These are phyloP conservation scores for Drosophila peninsularis DNA, from an alignment of 2,888 invertebrate species.

Conservation along the genomic window DNA sequence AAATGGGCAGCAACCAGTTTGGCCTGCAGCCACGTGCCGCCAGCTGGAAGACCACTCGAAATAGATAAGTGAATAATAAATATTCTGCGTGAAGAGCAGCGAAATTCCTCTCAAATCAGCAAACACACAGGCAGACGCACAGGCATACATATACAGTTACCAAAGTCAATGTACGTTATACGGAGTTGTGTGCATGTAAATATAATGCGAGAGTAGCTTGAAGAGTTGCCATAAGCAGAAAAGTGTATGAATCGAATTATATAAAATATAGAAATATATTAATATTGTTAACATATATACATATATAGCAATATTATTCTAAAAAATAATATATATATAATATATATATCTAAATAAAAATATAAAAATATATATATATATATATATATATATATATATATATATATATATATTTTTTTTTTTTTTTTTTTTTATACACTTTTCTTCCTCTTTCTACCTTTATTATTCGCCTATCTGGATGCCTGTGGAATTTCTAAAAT, in stretches of 20 bases:
- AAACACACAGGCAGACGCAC: not conserved
- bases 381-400: too few relatives aligned
- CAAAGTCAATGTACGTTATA: constrained; percentile 21
- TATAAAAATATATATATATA: too few relatives aligned
- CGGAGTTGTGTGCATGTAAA: not conserved
- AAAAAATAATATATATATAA: too few relatives aligned
- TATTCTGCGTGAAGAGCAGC: constrained; percentile 15
- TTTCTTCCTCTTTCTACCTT: too few relatives aligned
- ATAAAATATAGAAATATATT: too few relatives aligned
- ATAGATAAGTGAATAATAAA: constrained; percentile 2
- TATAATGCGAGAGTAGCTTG: not conserved
- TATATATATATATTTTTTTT: not conserved
- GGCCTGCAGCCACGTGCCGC: constrained; percentile 6
- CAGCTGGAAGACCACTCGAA: not conserved
- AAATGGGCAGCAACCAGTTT: constrained; percentile 14
- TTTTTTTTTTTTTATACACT: too few relatives aligned
- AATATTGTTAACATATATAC: not conserved
- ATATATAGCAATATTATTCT: not conserved
- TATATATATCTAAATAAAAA: too few relatives aligned
- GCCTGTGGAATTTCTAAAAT: constrained; percentile 26
- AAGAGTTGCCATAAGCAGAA: not conserved
- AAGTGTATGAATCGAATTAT: too few relatives aligned
- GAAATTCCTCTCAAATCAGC: constrained; percentile 11
- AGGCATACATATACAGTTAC: not conserved
- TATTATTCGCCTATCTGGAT: not conserved